Evolutionary conservation across 2,888 invertebrate genomes (phyloP).

Genomic region (Timema cristinae): DNA sequence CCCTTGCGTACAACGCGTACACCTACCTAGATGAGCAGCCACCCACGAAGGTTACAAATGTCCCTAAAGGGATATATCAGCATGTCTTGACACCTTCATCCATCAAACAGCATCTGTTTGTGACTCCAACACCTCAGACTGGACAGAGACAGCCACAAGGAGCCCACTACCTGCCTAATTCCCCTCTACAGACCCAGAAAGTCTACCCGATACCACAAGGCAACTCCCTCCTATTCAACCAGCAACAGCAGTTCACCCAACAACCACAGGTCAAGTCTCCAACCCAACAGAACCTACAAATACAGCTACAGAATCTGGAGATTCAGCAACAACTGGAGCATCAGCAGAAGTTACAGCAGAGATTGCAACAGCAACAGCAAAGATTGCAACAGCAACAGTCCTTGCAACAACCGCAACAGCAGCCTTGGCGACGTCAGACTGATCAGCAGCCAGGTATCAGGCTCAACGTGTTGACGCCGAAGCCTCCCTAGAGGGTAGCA

Average conservation of each 20-base stretch:
- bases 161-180: neutral
- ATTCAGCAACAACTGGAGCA: slow-evolving; percentile 28
- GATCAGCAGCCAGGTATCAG: slow-evolving; percentile 58
- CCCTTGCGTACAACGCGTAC: slow-evolving; percentile 13
- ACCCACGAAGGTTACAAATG: no score
- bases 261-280: slow-evolving; percentile 30
- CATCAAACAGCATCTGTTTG: no score
- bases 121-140: no score
- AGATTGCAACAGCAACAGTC: slow-evolving; percentile 28
- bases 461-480: slow-evolving; percentile 24
- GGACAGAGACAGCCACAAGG: neutral
- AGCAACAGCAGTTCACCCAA: slow-evolving; percentile 17
- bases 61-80: no score
- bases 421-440: slow-evolving; percentile 44
- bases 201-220: neutral
- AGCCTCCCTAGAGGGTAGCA: slow-evolving; percentile 17
- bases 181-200: no score
- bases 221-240: neutral
- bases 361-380: slow-evolving; percentile 25
- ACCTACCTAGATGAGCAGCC: no score
- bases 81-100: no score
- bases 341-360: slow-evolving; percentile 27
- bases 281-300: slow-evolving; percentile 21
- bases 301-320: slow-evolving; percentile 24
- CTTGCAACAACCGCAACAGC: slow-evolving; percentile 22